These are phyloP conservation scores for Eustalomyia histrio DNA, from an alignment of 2,888 invertebrate species.

Conservation along the genomic window DNA sequence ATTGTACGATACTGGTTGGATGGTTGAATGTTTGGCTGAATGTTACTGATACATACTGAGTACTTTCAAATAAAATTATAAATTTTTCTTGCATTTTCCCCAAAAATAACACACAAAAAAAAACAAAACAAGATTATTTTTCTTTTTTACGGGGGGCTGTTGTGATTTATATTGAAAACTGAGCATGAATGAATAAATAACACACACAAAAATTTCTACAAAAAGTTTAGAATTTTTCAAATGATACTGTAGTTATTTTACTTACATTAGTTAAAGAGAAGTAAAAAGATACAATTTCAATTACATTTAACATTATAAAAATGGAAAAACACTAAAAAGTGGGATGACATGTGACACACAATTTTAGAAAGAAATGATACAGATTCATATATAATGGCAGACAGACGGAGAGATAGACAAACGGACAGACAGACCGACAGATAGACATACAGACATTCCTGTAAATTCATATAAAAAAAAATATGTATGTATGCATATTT, in stretches of 20 bases:
- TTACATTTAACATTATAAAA: slow-evolving; percentile 62
- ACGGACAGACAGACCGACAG: not conserved
- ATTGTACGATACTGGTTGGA: not conserved
- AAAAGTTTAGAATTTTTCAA: not conserved
- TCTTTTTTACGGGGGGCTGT: slow-evolving; percentile 13
- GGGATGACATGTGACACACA: slow-evolving; percentile 62
- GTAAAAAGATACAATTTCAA: slow-evolving; percentile 57
- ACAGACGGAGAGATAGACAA: not conserved
- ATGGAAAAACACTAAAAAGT: slow-evolving; percentile 53
- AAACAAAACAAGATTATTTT: slow-evolving; percentile 33
- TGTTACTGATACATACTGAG: slow-evolving; percentile 52
- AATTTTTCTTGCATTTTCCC: slow-evolving; percentile 33
- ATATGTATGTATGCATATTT: slow-evolving; percentile 49
- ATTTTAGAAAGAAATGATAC: slow-evolving; percentile 27
- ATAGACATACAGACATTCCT: not conserved
- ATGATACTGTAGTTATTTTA: slow-evolving; percentile 2
- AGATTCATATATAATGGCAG: not conserved
- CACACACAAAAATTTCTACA: slow-evolving; percentile 19
- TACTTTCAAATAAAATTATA: slow-evolving; percentile 58
- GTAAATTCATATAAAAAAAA: slow-evolving; percentile 7
- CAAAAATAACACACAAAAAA: too few species aligned
- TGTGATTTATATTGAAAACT: slow-evolving; percentile 61
- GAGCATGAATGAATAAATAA: slow-evolving; percentile 55
- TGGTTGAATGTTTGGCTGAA: slow-evolving; percentile 7
- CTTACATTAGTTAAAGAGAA: not conserved